Evolutionary conservation across 2,797 vertebrate species (phyloP), one percentile per base, ranked within the genome.

Genomic region (Pygocentrus nattereri): DNA sequence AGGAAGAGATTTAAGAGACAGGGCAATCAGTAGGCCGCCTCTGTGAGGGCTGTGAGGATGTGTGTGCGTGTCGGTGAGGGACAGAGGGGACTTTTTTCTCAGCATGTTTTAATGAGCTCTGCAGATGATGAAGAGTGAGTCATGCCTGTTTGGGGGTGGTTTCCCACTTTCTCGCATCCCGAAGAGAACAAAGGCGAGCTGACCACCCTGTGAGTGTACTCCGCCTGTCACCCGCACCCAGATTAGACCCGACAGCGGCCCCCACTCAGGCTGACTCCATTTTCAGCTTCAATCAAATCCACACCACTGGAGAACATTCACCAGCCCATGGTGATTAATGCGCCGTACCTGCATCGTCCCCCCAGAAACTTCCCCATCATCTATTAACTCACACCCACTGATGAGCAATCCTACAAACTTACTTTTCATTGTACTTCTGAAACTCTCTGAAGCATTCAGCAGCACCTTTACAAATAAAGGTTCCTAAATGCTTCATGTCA

Each of bases 281-380:
- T 89, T 94, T 70, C 93, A 93, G 83, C 89, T 94, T 93, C 85
- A 93, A 93, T 94, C 94, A 93, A 92, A 93, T 91, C 88, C 91
- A 94, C 82, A 80, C 79, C 86, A 85, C 80, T 76, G 80, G 65
- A 75, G 71, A 72, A 78, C 27, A 21, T 30, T 76, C 58, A 69
- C 49, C 31, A 67, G 58, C 34, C 27, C 18, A 30, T 49, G 49
- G 41, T 83, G 75, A 79, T 76, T 81, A 78, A 81, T 74, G 74
- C 72, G 4, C 64, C 47, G 68, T 23, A 74, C 50, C 75, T 74
- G 64, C 61, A 47, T 21, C 41, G 12, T 49, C 58, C 56, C 30
- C 68, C 68, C 8, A 44, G 41, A 80, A 80, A 65, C 38, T 54
- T n/a, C 25, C n/a, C 41, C 38, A 44, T 41, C 27, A 23, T 30